Conservation (phyloP, 2,113 vertebrate species). For the Pluvialis apricaria region DNA sequence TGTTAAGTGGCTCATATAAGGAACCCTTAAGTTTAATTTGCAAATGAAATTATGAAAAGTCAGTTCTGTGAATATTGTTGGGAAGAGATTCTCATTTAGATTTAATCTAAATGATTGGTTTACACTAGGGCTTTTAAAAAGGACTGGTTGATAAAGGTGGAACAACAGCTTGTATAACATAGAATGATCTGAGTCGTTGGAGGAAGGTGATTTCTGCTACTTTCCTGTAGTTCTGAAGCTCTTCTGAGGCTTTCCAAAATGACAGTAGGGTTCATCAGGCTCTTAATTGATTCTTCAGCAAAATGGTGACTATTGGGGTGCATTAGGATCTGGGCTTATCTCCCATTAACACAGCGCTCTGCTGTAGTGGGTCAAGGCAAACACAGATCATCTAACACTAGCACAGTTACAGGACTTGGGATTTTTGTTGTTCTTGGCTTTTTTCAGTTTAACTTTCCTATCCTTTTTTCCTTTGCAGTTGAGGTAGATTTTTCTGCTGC, state of each 20-base stretch:
- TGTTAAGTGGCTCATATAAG: neutral
- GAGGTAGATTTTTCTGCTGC: neutral
- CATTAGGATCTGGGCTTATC: neutral
- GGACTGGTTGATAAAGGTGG: neutral
- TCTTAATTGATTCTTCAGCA: neutral
- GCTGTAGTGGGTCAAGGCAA: neutral
- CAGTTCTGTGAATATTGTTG: neutral
- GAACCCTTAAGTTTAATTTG: neutral
- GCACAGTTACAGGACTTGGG: neutral
- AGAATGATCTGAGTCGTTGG: neutral
- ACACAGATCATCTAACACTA: neutral
- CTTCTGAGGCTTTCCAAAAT: neutral
- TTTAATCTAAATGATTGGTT: neutral
- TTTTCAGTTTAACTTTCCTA: neutral
- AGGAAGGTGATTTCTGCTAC: neutral
- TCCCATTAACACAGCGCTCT: neutral
- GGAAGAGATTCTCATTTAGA: neutral
- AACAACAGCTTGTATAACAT: neutral
- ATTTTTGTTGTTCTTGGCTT: neutral
- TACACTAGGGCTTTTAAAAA: neutral
- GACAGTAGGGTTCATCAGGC: neutral
- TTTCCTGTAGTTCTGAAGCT: neutral
- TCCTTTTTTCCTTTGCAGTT: neutral
- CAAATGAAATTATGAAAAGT: neutral
- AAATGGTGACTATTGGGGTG: rapidly evolving